phyloP scores from a whole-genome alignment of 2,113 vertebrate genomes.

The Rhipidura dahli region DNA sequence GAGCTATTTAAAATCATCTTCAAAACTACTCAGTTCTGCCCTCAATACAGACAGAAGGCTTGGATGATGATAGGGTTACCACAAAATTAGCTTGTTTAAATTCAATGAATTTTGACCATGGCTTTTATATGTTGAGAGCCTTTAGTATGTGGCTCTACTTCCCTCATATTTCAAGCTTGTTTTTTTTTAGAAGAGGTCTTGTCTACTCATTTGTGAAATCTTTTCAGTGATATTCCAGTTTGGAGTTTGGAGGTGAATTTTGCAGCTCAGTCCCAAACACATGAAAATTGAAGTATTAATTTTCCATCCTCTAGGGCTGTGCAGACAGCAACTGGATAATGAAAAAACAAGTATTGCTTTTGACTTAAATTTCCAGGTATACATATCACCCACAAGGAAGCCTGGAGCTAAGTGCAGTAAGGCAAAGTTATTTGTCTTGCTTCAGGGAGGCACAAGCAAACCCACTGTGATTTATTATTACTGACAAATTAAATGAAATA shows the following conservation, averaged over 20 bases:
- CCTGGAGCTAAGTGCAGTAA: not conserved
- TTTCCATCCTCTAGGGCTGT: not conserved
- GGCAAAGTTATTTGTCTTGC: conserved; percentile 33
- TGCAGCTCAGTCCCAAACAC: not conserved
- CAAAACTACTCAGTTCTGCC: not conserved
- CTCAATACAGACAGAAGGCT: not conserved
- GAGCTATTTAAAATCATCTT: not conserved
- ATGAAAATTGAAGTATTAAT: not conserved
- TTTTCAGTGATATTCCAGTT: not conserved
- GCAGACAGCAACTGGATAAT: not conserved
- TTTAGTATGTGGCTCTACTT: not conserved
- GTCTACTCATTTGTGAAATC: not conserved
- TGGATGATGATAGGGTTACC: not conserved
- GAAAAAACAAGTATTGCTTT: not conserved
- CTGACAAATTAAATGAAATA: conserved; percentile 47
- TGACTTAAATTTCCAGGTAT: conserved; percentile 25
- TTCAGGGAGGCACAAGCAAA: conserved; percentile 18
- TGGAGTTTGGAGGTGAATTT: not conserved
- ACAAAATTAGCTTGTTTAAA: not conserved
- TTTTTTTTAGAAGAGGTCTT: not conserved
- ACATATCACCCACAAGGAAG: not conserved
- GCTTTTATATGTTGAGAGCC: not conserved
- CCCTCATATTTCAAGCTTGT: not conserved
- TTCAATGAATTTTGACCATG: not conserved
- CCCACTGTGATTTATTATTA: conserved; percentile 34